phyloP scores from a whole-genome alignment of 2,888 invertebrate genomes.

The Synergus japonicus region DNA sequence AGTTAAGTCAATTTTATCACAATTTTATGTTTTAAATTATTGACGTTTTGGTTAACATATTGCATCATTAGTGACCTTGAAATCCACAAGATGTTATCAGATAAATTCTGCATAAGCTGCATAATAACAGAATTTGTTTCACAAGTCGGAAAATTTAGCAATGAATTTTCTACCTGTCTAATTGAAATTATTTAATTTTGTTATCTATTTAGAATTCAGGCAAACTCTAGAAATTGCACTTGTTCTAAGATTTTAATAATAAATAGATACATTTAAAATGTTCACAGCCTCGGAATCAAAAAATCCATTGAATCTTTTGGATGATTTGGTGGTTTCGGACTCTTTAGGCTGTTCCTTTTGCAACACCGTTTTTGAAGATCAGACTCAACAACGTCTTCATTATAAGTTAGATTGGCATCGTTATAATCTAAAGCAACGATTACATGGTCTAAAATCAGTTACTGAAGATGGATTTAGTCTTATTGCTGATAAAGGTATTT shows the following conservation, averaged over 20 bases:
- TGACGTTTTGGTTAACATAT: not conserved
- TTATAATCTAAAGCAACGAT: slow-evolving; percentile 87
- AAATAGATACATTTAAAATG: not conserved
- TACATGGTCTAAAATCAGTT: slow-evolving; percentile 80
- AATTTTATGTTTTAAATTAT: slow-evolving; percentile 21
- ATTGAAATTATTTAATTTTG: not conserved
- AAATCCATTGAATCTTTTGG: slow-evolving; percentile 64
- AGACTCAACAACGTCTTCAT: slow-evolving; percentile 84
- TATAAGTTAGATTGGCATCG: slow-evolving; percentile 92
- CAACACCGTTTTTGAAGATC: slow-evolving; percentile 79
- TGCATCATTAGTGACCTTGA: slow-evolving; percentile 21
- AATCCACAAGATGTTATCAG: not conserved
- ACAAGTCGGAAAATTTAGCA: slow-evolving; percentile 26
- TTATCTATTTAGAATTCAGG: too few relatives aligned
- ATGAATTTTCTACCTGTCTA: slow-evolving; percentile 19
- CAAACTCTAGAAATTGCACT: too few relatives aligned
- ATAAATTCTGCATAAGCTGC: too few relatives aligned
- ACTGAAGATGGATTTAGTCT: slow-evolving; percentile 81
- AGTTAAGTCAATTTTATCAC: not conserved
- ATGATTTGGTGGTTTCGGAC: slow-evolving; percentile 76
- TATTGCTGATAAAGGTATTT: slow-evolving; percentile 75
- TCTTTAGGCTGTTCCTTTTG: slow-evolving; percentile 80
- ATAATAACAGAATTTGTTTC: not conserved
- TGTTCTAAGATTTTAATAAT: not conserved
- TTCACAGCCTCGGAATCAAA: slow-evolving; percentile 63